Conservation (phyloP, 1,140 invertebrate species). For the Conopomorpha cramerella region DNA sequence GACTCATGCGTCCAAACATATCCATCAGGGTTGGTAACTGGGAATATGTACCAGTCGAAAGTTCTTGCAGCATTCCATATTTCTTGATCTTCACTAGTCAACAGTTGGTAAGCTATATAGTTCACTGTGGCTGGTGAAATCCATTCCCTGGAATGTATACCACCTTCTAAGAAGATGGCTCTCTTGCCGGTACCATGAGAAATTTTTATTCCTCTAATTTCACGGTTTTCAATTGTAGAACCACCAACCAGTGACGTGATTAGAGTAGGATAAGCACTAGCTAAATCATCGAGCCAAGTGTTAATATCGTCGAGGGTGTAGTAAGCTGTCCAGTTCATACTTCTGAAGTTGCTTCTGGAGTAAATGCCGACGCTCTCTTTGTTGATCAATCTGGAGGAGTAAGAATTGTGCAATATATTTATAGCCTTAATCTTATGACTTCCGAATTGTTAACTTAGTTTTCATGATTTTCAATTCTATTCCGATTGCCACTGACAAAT, state of each 20-base stretch:
- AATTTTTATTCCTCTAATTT: slow-evolving; percentile 67
- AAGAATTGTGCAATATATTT: neutral
- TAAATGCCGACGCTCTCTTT: slow-evolving; percentile 22
- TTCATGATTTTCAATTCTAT: neutral
- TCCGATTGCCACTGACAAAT: too few species aligned
- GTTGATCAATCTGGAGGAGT: slow-evolving; percentile 24
- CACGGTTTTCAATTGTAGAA: slow-evolving; percentile 60
- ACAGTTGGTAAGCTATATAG: slow-evolving; percentile 64
- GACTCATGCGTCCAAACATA: slow-evolving; percentile 64
- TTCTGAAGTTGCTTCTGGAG: slow-evolving; percentile 15
- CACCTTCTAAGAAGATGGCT: slow-evolving; percentile 57
- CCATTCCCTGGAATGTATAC: slow-evolving; percentile 73
- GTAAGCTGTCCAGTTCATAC: slow-evolving; percentile 56
- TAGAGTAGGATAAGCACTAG: slow-evolving; percentile 33
- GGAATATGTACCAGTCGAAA: slow-evolving; percentile 76
- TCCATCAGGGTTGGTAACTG: slow-evolving; percentile 72
- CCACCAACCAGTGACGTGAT: slow-evolving; percentile 59
- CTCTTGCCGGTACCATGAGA: slow-evolving; percentile 58
- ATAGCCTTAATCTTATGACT: neutral
- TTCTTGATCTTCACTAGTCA: slow-evolving; percentile 51
- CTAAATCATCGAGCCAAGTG: slow-evolving; percentile 49
- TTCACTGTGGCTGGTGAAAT: slow-evolving; percentile 66
- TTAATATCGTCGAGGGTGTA: slow-evolving; percentile 50
- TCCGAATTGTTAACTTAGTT: neutral
- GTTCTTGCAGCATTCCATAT: slow-evolving; percentile 55